Conservation (phyloP, 2,113 vertebrate species). For the Gambusia affinis region DNA sequence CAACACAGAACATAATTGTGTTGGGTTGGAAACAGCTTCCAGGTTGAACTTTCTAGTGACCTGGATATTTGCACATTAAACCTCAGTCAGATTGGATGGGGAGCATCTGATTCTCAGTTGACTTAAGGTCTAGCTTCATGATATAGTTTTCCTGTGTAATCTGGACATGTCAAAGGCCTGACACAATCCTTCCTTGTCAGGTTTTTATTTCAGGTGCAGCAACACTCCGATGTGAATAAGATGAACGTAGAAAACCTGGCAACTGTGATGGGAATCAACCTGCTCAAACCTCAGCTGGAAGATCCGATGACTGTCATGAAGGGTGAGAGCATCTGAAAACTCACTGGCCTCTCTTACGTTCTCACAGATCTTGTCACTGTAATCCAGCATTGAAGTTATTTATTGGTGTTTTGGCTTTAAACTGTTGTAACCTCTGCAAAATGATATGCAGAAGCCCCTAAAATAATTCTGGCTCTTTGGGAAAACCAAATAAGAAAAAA, state of each 20-base stretch:
- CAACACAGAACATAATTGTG: no score
- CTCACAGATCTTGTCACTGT: neutral
- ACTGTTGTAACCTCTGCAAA: neutral
- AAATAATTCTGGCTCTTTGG: neutral
- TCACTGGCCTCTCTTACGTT: neutral
- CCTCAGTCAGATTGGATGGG: no score
- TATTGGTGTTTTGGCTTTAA: neutral
- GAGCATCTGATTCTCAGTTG: no score
- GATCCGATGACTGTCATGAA: slow-evolving; percentile 94
- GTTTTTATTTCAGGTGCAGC: slow-evolving; percentile 93
- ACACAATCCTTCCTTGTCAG: slow-evolving; percentile 68
- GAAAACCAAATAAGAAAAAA: neutral
- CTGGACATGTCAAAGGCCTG: neutral
- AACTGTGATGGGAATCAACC: slow-evolving; percentile 96
- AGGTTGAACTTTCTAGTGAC: no score
- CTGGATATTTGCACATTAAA: no score
- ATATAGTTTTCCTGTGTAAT: neutral
- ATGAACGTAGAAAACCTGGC: slow-evolving; percentile 98
- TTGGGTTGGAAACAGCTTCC: no score
- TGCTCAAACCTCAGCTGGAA: slow-evolving; percentile 90
- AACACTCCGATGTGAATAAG: slow-evolving; percentile 89
- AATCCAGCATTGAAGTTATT: neutral
- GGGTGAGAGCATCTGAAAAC: slow-evolving; percentile 75
- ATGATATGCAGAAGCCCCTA: no score
- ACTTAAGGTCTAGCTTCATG: no score